These are phyloP conservation scores for Acleris literana DNA, from an alignment of 2,888 invertebrate genomes.

Conservation along the genomic window DNA sequence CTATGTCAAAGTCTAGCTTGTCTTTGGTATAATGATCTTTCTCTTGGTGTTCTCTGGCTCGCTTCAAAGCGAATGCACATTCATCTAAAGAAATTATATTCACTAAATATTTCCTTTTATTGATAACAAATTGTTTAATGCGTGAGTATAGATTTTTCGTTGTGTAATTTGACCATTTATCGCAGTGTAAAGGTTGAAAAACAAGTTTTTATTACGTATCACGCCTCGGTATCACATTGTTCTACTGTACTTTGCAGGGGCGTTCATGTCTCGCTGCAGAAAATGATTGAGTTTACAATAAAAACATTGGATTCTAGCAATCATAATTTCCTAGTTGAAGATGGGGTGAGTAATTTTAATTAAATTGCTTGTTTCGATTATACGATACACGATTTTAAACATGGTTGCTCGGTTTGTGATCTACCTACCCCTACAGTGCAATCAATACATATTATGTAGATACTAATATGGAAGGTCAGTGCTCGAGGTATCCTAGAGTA, in stretches of 20 bases:
- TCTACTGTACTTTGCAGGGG: constrained; percentile 40
- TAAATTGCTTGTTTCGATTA: constrained; percentile 18
- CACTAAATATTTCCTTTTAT: constrained; percentile 24
- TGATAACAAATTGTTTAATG: constrained; percentile 45
- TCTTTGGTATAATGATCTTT: constrained; percentile 29
- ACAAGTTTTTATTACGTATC: constrained; percentile 23
- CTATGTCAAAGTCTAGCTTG: constrained; percentile 32
- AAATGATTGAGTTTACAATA: constrained; percentile 92
- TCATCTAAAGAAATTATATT: constrained; percentile 46
- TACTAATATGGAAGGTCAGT: not conserved
- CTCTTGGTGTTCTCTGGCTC: constrained; percentile 44
- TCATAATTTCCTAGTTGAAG: constrained; percentile 91
- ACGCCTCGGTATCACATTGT: constrained; percentile 35
- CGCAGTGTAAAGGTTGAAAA: constrained; percentile 35
- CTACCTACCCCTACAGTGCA: constrained; percentile 22
- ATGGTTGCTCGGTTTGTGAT: constrained; percentile 25
- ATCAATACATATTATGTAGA: constrained; percentile 1
- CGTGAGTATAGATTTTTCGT: constrained; percentile 41
- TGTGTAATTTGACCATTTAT: constrained; percentile 2
- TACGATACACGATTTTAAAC: constrained; percentile 24
- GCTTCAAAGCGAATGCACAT: constrained; percentile 48
- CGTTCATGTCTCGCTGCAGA: constrained; percentile 54
- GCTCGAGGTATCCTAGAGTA: not conserved
- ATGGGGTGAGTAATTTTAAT: constrained; percentile 87
- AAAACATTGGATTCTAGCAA: constrained; percentile 95